Conservation (phyloP, 2,113 vertebrate species). For the Furnarius figulus region DNA sequence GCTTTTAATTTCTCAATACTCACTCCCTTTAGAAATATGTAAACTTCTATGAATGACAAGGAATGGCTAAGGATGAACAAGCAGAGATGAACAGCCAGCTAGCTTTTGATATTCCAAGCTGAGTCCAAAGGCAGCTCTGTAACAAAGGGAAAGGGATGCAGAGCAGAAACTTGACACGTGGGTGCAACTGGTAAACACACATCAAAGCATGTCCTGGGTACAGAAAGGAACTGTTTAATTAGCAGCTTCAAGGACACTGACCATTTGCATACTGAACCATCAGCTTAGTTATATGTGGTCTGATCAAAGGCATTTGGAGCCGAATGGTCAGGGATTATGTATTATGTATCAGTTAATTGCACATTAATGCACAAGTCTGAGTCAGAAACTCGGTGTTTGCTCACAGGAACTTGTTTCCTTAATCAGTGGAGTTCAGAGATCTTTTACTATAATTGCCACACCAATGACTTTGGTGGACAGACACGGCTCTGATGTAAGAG, state of each 20-base stretch:
- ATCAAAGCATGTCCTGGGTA: neutral
- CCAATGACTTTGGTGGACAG: neutral
- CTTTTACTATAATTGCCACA: neutral
- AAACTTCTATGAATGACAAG: neutral
- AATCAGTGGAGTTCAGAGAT: neutral
- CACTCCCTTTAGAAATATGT: neutral
- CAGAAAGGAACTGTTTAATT: neutral
- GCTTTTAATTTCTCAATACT: neutral
- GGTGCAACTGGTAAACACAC: neutral
- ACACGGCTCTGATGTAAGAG: neutral
- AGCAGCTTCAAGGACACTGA: neutral
- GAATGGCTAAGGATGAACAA: neutral
- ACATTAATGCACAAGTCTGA: neutral
- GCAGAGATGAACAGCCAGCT: neutral
- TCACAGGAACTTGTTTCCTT: neutral
- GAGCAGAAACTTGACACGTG: neutral
- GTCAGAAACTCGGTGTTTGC: neutral
- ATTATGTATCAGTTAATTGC: neutral
- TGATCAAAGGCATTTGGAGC: neutral
- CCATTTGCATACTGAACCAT: constrained; percentile 19
- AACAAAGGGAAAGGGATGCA: neutral
- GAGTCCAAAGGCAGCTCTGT: neutral
- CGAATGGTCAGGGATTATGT: neutral
- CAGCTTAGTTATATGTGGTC: neutral
- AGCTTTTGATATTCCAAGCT: neutral